A percentile compares a stretch with the other conserved stretches of the same genome.
Evolutionary conservation across 2,888 invertebrate genomes (phyloP).

Genomic region (Lordiphosa andalusiaca): DNA sequence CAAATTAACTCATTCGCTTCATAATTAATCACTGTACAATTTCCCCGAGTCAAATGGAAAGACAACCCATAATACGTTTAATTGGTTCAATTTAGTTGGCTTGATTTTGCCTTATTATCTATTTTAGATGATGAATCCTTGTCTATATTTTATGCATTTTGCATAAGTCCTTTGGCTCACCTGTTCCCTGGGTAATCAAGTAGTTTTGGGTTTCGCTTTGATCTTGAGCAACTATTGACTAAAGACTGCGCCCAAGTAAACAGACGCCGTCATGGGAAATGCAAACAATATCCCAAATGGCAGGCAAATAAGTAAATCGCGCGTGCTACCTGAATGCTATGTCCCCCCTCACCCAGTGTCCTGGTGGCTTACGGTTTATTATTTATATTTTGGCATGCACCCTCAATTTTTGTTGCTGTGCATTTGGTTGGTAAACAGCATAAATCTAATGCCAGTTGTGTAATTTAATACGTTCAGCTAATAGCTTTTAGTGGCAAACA

Average conservation of each 20-base stretch:
- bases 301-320: constrained; percentile 45
- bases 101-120: too few species aligned
- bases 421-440: constrained; percentile 42
- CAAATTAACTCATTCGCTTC: too few species aligned
- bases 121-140: constrained; percentile 1
- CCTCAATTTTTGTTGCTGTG: constrained; percentile 22
- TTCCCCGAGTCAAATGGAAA: constrained; percentile 3
- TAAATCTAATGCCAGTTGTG: constrained; percentile 42
- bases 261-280: constrained; percentile 53
- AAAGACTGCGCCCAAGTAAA: constrained; percentile 49
- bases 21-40: neutral
- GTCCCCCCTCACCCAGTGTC: constrained; percentile 6
- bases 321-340: constrained; percentile 33
- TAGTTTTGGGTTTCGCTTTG: constrained; percentile 52
- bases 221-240: constrained; percentile 64
- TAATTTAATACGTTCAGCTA: constrained; percentile 63
- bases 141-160: constrained; percentile 24
- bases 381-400: constrained; percentile 51
- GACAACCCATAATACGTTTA: constrained; percentile 23
- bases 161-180: constrained; percentile 38
- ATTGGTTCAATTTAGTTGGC: constrained; percentile 3
- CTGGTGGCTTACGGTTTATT: constrained; percentile 38
- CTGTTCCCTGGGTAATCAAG: constrained; percentile 29
- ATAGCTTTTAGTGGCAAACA: constrained; percentile 51
- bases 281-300: constrained; percentile 52